Conservation (phyloP, 1,140 invertebrate genomes). For the Ruditapes philippinarum region DNA sequence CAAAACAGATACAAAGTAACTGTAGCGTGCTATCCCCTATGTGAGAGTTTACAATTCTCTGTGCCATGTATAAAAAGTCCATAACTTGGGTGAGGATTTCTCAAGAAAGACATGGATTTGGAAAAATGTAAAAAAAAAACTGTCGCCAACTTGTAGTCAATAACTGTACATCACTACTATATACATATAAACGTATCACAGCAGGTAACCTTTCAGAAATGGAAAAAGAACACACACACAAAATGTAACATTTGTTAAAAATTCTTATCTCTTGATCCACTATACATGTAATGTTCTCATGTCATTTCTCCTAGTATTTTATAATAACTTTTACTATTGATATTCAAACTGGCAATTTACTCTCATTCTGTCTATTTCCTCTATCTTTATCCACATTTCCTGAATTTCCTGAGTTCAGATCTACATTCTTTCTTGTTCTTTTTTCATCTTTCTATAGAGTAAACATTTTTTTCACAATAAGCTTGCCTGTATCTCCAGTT, state of each 20-base stretch:
- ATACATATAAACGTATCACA: slow-evolving; percentile 54
- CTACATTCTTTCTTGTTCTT: not conserved
- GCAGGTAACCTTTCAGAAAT: slow-evolving; percentile 50
- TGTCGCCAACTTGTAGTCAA: slow-evolving; percentile 37
- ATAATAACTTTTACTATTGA: not conserved
- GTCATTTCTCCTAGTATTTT: not conserved
- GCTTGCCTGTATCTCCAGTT: not conserved
- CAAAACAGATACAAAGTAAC: not conserved
- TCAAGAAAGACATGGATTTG: slow-evolving; percentile 53
- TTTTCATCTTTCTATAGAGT: not conserved
- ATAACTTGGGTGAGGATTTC: slow-evolving; percentile 41
- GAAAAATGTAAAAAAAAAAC: slow-evolving; percentile 48
- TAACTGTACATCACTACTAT: slow-evolving; percentile 52
- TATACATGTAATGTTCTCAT: not conserved
- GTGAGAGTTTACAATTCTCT: not conserved
- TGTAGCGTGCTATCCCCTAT: not conserved
- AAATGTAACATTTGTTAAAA: slow-evolving; percentile 28
- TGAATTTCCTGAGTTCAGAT: not conserved
- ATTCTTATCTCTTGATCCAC: not conserved
- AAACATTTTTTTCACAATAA: not conserved
- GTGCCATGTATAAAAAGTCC: slow-evolving; percentile 38
- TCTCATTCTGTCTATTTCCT: no score
- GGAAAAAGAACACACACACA: slow-evolving; percentile 51
- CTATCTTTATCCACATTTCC: not conserved
- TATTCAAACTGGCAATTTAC: not conserved